Base-by-base conservation (phyloP, 2,797 vertebrate species). In the Xiphophorus birchmanni region DNA sequence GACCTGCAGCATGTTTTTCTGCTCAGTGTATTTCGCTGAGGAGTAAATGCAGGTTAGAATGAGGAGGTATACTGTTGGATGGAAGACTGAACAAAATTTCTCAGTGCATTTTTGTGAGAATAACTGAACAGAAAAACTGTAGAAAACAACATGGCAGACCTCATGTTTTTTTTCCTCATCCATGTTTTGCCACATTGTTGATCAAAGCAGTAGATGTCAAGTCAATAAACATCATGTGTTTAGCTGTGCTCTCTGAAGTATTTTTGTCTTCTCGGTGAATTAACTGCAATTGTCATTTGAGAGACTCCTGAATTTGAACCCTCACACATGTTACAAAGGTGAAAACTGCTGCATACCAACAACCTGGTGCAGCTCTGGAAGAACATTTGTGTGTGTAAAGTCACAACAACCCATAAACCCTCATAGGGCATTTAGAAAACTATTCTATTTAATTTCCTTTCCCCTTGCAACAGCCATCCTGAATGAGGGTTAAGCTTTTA, bases 1-100 rank as follows among this genome's bases (percentile, higher is more conserved):
- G 81, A 90, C 87, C 77, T 69, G 74, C 48, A 77, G 67, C 82
- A 77, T 74, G 50, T 78, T 80, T 65, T 37, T 29, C 2, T 35
- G 60, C 63, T 44, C 75, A 67, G 74, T 76, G 5, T 23, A 52
- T 86, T 69, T 47, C 75, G 81, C 67, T 3, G 42, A 79, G 54
- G 75, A 75, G 58, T 80, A 74, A 73, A 82, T 78, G 37, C 73
- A 78, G 37, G 40, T 75, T 56, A 82, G 37, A 48, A 65, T 40
- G 73, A 6, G 13, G 18, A 9, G 79, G 74, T 42, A 84, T 72
- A 29, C 0, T 23, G 58, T 37, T 78, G 32, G 47, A 32, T 23
- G 48, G 47, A 65, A 35, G 3, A 37, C 9, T 65, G 35, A 17
- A 23, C 65, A 37, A 67, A 11, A 23, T 67, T 23, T 67, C 37